Evolutionary conservation across 1,140 invertebrate species (phyloP).

Genomic region (Aphelinus certus): DNA sequence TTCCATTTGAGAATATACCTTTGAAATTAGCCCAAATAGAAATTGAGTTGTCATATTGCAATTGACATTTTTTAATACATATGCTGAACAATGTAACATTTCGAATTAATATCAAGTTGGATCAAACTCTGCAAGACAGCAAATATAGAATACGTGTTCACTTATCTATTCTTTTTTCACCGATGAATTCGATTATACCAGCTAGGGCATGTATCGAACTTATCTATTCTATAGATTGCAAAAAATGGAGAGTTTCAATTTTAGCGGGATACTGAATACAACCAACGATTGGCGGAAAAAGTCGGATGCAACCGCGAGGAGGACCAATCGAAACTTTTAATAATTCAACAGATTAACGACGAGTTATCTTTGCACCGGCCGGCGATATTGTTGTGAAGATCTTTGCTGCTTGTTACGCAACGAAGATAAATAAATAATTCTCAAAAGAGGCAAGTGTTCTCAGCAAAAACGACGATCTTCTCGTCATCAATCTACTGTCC

Average conservation of each 20-base stretch:
- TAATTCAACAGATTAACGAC: background rate
- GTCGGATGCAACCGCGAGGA: background rate
- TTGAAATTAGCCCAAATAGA: too few species aligned
- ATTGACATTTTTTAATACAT: slow-evolving; percentile 10
- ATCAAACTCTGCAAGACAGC: too few species aligned
- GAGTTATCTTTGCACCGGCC: background rate
- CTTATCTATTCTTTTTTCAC: too few species aligned
- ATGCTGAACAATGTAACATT: background rate
- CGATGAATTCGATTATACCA: too few species aligned
- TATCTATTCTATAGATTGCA: too few species aligned
- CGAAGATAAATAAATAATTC: slow-evolving; percentile 6
- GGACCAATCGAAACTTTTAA: background rate
- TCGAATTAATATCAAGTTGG: too few species aligned
- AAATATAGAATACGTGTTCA: too few species aligned
- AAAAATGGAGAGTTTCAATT: background rate
- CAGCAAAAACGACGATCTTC: slow-evolving; percentile 1
- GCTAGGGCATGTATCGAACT: too few species aligned
- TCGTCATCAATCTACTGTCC: background rate
- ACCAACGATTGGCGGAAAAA: background rate
- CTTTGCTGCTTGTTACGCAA: background rate
- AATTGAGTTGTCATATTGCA: too few species aligned
- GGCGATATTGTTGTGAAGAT: background rate
- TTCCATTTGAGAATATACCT: too few species aligned
- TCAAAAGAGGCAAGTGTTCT: slow-evolving; percentile 12
- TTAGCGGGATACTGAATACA: background rate